Evolutionary conservation across 1,140 invertebrate genomes (phyloP), one percentile per base, ranked within the genome.

Genomic region (Aphis gossypii): DNA sequence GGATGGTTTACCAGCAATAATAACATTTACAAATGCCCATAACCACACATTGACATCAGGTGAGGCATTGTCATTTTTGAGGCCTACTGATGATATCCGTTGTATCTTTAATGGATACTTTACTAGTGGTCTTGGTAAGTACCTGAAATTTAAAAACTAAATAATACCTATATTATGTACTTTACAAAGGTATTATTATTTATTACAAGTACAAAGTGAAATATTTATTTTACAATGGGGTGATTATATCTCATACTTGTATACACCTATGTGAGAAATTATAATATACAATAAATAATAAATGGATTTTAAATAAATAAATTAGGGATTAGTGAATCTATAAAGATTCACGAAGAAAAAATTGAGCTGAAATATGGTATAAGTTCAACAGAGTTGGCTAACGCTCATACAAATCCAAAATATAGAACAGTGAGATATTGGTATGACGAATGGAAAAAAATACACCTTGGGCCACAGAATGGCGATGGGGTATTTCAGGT

Each of bases 1-100:
- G 84, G 44, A 86, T 41, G 84, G 84, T 86, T 86, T 86, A 86
- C 84, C 84, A 44, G 84, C 84, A 86, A 86, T 86, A 41, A 86
- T 86, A 86, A 6, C 14, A 86, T 86, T 86, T 86, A 41, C 21
- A 7, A 86, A 86, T 86, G 21, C 5, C n/a, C 83, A 86, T 86
- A 86, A 86, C 35, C 83, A 41, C 20, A 86, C 83, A 11, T 18
- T 44, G 9, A 86, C 5, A 86, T 44, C 38, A 86, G 35, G 83
- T 35, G 83, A 86, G 83, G 83, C 44, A 41, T 86, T 86, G 38
- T 86, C 83, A 86, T 86, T 86, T 86, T 86, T 86, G 35, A 86
- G 83, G 83, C 83, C 83, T 86, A 86, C 83, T 38, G 83, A 86
- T 44, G 38, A 86, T 86, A 20, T 44, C 18, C 83, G 38, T 86